These are phyloP conservation scores for Troilus luridus DNA, from an alignment of 2,888 invertebrate genomes.

Conservation along the genomic window DNA sequence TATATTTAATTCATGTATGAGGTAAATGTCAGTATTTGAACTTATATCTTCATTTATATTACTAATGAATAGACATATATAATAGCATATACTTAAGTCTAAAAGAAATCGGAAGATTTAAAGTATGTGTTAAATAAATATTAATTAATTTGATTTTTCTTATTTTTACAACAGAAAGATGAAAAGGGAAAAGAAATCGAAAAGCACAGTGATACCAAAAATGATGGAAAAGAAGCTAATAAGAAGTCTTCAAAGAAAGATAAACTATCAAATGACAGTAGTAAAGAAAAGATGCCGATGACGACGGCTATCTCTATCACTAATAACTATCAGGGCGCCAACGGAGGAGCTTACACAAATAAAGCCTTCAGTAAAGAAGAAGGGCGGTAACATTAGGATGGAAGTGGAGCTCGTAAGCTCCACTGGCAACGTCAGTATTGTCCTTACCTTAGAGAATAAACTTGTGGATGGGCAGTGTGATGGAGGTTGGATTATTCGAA, in stretches of 20 bases:
- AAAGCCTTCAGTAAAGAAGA: conserved; percentile 51
- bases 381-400: conserved; percentile 50
- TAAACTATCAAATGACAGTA: conserved; percentile 13
- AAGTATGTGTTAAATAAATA: not conserved
- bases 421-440: conserved; percentile 37
- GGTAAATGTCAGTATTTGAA: no score
- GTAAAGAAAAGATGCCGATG: conserved; percentile 60
- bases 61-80: no score
- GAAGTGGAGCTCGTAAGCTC: conserved; percentile 7
- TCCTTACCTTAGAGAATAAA: conserved; percentile 49
- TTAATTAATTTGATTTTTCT: not conserved
- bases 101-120: not conserved
- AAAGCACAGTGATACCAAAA: conserved; percentile 24
- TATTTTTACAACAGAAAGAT: conserved; percentile 33
- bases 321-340: conserved; percentile 57
- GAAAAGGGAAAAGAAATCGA: conserved; percentile 41
- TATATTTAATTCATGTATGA: no score
- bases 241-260: conserved; percentile 52
- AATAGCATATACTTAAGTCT: no score
- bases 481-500: conserved; percentile 46
- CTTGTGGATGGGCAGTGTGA: conserved; percentile 44
- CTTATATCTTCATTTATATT: no score
- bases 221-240: conserved; percentile 39
- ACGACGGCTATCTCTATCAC: conserved; percentile 43
- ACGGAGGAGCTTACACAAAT: conserved; percentile 56